Evolutionary conservation across 2,888 invertebrate species (phyloP), one percentile per base, ranked within the genome.

Genomic region (Poecilus cupreus): DNA sequence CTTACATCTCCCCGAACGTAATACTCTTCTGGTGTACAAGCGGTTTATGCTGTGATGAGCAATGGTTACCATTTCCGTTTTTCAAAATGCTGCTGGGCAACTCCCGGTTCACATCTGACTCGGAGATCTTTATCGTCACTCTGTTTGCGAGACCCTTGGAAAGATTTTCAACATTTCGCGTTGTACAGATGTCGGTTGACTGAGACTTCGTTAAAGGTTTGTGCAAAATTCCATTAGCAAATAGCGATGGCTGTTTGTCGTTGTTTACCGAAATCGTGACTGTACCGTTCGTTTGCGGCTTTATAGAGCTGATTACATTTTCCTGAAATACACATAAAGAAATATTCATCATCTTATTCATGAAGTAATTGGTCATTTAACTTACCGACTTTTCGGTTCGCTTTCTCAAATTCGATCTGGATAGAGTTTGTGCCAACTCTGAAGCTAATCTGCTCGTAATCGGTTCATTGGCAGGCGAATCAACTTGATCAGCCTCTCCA

Each of bases 331-430:
- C 1, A 20, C 4, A 54, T 11, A 54, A 54, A 18, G 13, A 16
- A 8, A 18, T 20, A 54, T 18, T 54, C 3, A 54, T 60, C 3
- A 60, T 5, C 6, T 60, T 24, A 60, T 24, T 26, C 60, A 22
- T 11, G 10, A 60, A 60, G 26, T 24, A 57, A 18, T 57, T 16
- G 0, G 3, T 46, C n/a, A n/a, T 46, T 60, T 68, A 60, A 89
- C 91, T 90, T 88, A 92, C 92, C 90, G 92, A 89, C 84, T 91
- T 90, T 88, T 94, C 94, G 88, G 93, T 94, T 89, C 93, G 92
- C 89, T 93, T 93, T 86, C 92, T 92, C 86, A 95, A 90, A 90
- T 95, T 95, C 78, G 95, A 94, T 87, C 95, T 92, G 85, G 94
- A 94, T 82, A 96, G 89, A 4, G 95, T 96, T 82, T 94, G 92